Evolutionary conservation across 2,113 vertebrate genomes (phyloP), one percentile per base, ranked within the genome.

Genomic region (Probosciger aterrimus): DNA sequence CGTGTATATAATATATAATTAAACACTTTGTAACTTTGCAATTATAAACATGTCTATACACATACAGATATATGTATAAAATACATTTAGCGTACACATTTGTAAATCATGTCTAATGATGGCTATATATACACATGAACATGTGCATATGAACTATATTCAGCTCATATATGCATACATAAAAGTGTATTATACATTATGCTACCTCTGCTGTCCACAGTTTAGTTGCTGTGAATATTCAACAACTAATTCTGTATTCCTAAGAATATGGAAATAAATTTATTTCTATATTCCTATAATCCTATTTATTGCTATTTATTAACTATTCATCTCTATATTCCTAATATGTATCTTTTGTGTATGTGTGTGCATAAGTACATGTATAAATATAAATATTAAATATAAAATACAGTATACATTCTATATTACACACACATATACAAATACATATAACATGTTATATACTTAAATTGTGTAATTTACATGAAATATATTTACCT

Each of bases 121-220:
- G 35, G 59, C 59, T 41, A 28, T 22, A 10, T 14, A 8, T 35
- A 3, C 4, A 33, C 20, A 6, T 11, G 31, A 60, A 11, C 18
- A 39, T 53, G 37, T 71, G 63, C n/a, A 9, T 10, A 46, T 27
- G 28, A 64, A 18, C 33, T 50, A 13, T 15, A 35, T 7, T 37
- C 35, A 43, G 28, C n/a, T 70, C 41, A 22, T 11, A 25, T 9
- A 49, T 6, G 35, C 5, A 33, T 49, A 46, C 15, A 15, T 4
- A n/a, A 5, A 60, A 23, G 19, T 22, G 20, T 11, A 1, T 49
- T 43, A 16, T 20, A 0, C 30, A 8, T 22, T 43, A 5, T 3
- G 9, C 49, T 28, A 1, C 8, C 41, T 8, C 11, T 31, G 3
- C 79, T 33, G 0, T 7, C 43, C 18, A 4, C 30, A 70, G 11